These are phyloP conservation scores for Sminthurides bifidus DNA, from an alignment of 1,140 invertebrate species.

Conservation along the genomic window DNA sequence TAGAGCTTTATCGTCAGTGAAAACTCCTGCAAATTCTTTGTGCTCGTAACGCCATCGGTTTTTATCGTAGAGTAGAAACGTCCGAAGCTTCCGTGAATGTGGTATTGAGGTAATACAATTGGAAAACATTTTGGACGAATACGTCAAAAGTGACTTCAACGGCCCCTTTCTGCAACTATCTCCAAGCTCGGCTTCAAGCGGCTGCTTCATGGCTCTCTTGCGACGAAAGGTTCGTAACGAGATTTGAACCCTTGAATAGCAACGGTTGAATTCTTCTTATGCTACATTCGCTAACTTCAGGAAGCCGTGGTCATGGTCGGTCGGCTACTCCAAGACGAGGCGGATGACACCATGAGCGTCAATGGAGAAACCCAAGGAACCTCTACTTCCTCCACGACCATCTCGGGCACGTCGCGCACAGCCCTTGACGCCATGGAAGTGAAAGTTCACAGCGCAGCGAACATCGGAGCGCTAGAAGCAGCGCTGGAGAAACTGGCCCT, in stretches of 20 bases:
- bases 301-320: background rate
- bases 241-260: background rate
- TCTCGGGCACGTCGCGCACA: background rate
- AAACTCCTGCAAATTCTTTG: background rate
- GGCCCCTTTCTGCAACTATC: slow-evolving; percentile 15
- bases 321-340: too few species aligned
- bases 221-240: slow-evolving; percentile 4
- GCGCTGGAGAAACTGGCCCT: background rate
- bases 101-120: slow-evolving; percentile 13
- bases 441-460: background rate
- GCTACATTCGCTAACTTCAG: background rate
- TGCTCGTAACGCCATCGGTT: background rate
- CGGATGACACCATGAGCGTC: too few species aligned
- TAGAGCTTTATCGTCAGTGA: background rate
- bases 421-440: background rate
- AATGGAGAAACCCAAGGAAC: too few species aligned
- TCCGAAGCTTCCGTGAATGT: slow-evolving; percentile 8
- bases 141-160: slow-evolving; percentile 8
- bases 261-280: background rate
- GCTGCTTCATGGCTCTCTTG: slow-evolving; percentile 18
- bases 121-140: slow-evolving; percentile 7
- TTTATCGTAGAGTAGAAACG: background rate
- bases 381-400: too few species aligned
- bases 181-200: slow-evolving; percentile 17
- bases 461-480: background rate